A percentile compares a stretch with the other conserved stretches of the same genome.
These are phyloP conservation scores for Adelges cooleyi DNA, from an alignment of 1,140 invertebrate genomes.

Conservation along the genomic window DNA sequence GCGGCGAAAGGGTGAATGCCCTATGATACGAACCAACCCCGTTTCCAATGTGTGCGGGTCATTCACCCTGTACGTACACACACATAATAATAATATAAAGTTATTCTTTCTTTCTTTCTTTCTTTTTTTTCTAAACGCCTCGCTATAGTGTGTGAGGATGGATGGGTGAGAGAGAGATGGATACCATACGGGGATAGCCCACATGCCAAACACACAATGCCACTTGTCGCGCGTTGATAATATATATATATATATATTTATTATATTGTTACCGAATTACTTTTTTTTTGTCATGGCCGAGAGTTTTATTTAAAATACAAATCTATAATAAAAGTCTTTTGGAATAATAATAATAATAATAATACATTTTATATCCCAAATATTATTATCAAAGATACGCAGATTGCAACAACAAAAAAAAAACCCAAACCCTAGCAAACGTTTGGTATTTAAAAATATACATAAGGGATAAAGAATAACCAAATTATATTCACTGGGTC, in stretches of 20 bases:
- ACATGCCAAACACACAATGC: conserved; percentile 26
- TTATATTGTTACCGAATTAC: conserved; percentile 9
- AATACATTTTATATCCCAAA: too few species aligned
- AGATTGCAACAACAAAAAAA: too few species aligned
- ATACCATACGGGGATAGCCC: conserved; percentile 22
- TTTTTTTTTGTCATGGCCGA: conserved; percentile 12
- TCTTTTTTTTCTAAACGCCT: conserved; percentile 18
- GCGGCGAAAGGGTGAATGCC: conserved; percentile 23
- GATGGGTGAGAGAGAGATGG: background rate
- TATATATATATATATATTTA: background rate
- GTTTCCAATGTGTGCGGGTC: conserved; percentile 24
- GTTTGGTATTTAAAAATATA: too few species aligned
- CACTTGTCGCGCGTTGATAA: conserved; percentile 15
- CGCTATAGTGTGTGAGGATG: background rate
- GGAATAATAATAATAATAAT: background rate
- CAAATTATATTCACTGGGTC: too few species aligned
- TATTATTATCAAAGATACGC: too few species aligned
- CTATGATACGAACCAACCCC: conserved; percentile 23
- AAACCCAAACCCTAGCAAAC: too few species aligned
- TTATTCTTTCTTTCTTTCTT: conserved; percentile 22
- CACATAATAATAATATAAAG: conserved; percentile 28
- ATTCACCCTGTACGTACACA: conserved; percentile 21
- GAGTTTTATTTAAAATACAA: background rate
- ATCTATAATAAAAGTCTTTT: background rate
- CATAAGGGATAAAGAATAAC: too few species aligned